phyloP scores from a whole-genome alignment of 2,797 vertebrate genomes.

The Rhinoraja longicauda region DNA sequence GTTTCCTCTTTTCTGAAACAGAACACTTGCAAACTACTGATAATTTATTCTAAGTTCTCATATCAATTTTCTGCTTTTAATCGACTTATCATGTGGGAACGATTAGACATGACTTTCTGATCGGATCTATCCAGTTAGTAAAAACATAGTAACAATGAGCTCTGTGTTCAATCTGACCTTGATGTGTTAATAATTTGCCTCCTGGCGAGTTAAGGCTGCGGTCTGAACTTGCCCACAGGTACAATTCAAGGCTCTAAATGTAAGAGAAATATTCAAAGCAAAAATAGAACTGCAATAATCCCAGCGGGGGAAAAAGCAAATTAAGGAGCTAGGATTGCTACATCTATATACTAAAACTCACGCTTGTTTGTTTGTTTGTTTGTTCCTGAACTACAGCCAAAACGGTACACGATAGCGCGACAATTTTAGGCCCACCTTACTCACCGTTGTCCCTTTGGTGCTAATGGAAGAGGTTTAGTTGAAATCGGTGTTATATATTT shows the following conservation, averaged over 20 bases:
- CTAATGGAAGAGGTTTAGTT: too few species aligned
- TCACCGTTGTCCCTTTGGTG: too few species aligned
- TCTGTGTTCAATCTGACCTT: not conserved
- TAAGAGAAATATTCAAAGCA: not conserved
- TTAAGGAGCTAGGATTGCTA: too few species aligned
- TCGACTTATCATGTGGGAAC: not conserved
- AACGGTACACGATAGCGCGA: too few species aligned
- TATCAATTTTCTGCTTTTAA: not conserved
- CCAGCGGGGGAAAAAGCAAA: too few species aligned
- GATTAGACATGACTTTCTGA: not conserved
- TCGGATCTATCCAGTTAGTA: not conserved
- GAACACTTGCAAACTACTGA: not conserved
- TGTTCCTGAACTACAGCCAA: too few species aligned
- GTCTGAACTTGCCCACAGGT: not conserved
- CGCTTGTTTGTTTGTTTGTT: too few species aligned
- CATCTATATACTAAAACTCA: too few species aligned
- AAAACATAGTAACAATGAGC: not conserved
- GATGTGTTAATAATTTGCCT: not conserved
- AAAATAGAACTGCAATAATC: not conserved
- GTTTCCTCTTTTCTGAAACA: not conserved
- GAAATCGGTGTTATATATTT: too few species aligned
- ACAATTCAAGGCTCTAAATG: not conserved
- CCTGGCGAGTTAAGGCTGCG: too few species aligned
- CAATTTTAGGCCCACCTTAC: too few species aligned
- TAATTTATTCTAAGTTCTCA: not conserved